Conservation (phyloP, 2,113 vertebrate genomes). For the Ictalurus punctatus region DNA sequence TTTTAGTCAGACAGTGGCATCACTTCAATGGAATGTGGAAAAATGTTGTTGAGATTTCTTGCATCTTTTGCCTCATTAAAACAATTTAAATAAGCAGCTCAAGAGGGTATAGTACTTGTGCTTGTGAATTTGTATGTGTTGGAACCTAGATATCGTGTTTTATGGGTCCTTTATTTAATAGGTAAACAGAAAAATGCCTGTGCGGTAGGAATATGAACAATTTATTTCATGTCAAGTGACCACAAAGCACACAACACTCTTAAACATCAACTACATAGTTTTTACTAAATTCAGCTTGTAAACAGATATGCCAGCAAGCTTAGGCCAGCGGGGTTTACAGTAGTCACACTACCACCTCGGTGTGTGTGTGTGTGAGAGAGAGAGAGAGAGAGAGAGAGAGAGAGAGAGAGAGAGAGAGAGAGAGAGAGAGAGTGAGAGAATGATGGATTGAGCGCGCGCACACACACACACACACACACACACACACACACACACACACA, state of each 20-base stretch:
- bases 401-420: neutral
- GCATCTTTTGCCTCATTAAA: neutral
- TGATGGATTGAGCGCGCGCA: neutral
- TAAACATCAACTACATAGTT: slow-evolving; percentile 37
- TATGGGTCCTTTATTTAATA: slow-evolving; percentile 52
- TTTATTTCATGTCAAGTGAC: slow-evolving; percentile 51
- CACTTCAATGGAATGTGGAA: neutral
- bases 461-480: no score
- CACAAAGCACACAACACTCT: slow-evolving; percentile 46
- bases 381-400: neutral
- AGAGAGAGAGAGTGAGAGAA: neutral
- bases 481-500: no score
- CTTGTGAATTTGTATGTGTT: neutral
- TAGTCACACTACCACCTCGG: slow-evolving; percentile 24
- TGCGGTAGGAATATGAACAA: slow-evolving; percentile 51
- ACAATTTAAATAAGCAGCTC: slow-evolving; percentile 2
- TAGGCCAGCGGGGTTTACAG: neutral
- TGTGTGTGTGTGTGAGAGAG: neutral
- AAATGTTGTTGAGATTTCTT: neutral
- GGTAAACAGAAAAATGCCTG: slow-evolving; percentile 52
- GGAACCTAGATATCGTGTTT: slow-evolving; percentile 42
- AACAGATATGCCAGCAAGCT: slow-evolving; percentile 36
- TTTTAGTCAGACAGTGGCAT: neutral
- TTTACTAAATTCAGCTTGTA: slow-evolving; percentile 48
- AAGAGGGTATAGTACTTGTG: neutral